These are phyloP conservation scores for Heterotilapia buettikoferi DNA, from an alignment of 2,113 vertebrate genomes.

Conservation along the genomic window DNA sequence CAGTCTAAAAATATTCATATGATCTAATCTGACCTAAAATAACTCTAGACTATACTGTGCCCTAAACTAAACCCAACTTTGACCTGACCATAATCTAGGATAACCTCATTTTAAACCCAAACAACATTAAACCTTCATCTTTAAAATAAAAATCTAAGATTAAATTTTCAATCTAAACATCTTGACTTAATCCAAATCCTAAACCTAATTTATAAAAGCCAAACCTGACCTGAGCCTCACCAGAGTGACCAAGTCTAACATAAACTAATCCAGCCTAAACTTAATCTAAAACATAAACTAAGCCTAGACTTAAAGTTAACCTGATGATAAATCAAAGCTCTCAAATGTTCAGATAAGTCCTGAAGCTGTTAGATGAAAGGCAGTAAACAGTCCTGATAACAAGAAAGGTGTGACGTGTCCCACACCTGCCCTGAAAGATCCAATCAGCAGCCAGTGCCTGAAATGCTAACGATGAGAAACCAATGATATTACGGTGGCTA, in stretches of 20 bases:
- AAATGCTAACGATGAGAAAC: not conserved
- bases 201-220: not conserved
- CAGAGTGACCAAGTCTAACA: not conserved
- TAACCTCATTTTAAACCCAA: not conserved
- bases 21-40: not conserved
- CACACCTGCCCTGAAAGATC: not conserved
- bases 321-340: not conserved
- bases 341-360: not conserved
- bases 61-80: fast-evolving
- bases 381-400: not conserved
- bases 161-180: not conserved
- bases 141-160: not conserved
- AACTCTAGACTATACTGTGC: not conserved
- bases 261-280: not conserved
- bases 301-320: not conserved
- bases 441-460: not conserved
- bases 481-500: not conserved
- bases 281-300: not conserved
- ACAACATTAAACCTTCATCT: not conserved
- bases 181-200: not conserved
- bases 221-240: not conserved
- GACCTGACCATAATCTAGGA: fast-evolving
- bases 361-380: not conserved
- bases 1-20: not conserved
- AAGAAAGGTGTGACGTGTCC: not conserved